phyloP scores from a whole-genome alignment of 2,797 vertebrate species.

The Rhinatrema bivittatum region DNA sequence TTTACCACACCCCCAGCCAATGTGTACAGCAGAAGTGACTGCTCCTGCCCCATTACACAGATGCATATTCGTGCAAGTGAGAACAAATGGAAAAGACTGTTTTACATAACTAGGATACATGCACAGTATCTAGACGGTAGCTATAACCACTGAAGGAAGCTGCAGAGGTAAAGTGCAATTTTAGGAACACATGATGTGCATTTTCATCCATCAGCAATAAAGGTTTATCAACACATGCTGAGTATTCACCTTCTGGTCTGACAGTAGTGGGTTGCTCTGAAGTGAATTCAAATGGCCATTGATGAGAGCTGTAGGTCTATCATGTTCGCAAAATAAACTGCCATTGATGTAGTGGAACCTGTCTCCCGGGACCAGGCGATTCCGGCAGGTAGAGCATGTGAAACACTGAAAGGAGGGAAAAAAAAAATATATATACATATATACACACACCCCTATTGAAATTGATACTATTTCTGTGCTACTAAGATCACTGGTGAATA shows the following conservation, averaged over 20 bases:
- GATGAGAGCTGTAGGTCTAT: slow-evolving; percentile 98
- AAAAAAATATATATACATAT: slow-evolving; percentile 25
- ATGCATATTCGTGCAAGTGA: too few species aligned
- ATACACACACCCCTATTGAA: too few species aligned
- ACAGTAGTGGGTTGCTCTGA: slow-evolving; percentile 97
- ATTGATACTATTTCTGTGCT: slow-evolving; percentile 37
- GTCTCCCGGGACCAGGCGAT: slow-evolving; percentile 95
- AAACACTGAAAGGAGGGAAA: slow-evolving; percentile 76
- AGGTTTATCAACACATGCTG: slow-evolving; percentile 54
- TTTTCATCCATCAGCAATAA: slow-evolving; percentile 48
- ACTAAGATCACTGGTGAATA: slow-evolving; percentile 24
- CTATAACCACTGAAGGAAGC: too few species aligned
- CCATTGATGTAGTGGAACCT: slow-evolving; percentile 99
- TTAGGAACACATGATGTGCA: too few species aligned
- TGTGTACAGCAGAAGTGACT: too few species aligned
- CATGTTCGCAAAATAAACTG: slow-evolving; percentile 99
- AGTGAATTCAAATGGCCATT: slow-evolving; percentile 98
- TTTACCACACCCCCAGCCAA: too few species aligned
- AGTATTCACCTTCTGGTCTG: slow-evolving; percentile 95
- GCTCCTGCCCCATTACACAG: too few species aligned
- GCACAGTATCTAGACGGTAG: too few species aligned
- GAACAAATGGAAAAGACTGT: too few species aligned
- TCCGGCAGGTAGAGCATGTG: slow-evolving; percentile 98
- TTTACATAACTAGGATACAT: too few species aligned
- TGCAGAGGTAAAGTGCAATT: too few species aligned